Evolutionary conservation across 2,113 vertebrate species (phyloP).

Genomic region (Picathartes gymnocephalus): DNA sequence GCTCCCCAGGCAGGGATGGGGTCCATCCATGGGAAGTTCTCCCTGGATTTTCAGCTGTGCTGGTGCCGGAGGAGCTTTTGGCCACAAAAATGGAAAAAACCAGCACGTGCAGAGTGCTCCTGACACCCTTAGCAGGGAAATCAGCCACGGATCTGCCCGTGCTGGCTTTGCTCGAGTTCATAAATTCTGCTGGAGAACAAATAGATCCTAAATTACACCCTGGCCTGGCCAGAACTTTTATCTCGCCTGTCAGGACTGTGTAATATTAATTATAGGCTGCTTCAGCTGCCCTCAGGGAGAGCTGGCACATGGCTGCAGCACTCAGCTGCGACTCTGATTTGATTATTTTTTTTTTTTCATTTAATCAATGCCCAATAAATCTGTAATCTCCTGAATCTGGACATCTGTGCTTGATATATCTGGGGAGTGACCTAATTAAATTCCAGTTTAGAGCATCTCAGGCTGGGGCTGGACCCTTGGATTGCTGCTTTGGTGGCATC

Average conservation of each 20-base stretch:
- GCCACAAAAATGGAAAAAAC: too few species aligned
- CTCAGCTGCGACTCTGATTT: neutral
- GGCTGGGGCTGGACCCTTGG: neutral
- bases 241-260: conserved; percentile 25
- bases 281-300: neutral
- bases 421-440: conserved; percentile 24
- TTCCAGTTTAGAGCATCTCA: neutral
- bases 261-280: conserved; percentile 14
- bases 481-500: neutral
- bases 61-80: too few species aligned
- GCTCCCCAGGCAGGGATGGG: neutral
- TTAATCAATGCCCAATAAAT: conserved; percentile 54
- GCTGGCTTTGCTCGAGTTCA: neutral
- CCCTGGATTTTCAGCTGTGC: neutral
- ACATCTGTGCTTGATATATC: conserved; percentile 4
- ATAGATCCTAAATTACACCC: conserved; percentile 57
- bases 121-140: neutral
- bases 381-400: conserved; percentile 5
- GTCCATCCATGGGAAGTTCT: neutral
- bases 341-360: neutral
- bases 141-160: neutral
- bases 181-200: conserved; percentile 45
- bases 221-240: conserved; percentile 25
- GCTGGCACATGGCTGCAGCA: conserved; percentile 5
- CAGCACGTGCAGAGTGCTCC: neutral